Evolutionary conservation across 2,113 vertebrate genomes (phyloP).

Genomic region (Coptodon rendalli): DNA sequence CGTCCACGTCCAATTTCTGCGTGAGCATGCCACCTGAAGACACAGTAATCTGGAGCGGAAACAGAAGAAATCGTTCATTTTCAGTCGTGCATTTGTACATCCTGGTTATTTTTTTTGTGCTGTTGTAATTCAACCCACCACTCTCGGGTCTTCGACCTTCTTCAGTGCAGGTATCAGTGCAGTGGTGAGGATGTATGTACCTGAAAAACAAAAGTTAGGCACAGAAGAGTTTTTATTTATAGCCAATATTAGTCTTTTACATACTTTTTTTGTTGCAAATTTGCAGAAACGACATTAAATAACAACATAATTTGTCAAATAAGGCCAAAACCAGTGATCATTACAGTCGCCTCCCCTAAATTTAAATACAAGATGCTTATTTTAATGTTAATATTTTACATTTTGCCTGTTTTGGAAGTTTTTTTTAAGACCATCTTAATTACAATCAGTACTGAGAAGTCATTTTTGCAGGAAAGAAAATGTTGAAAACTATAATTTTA

Average conservation of each 20-base stretch:
- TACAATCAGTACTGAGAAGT: neutral
- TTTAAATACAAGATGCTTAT: neutral
- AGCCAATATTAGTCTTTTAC: neutral
- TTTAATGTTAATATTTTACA: neutral
- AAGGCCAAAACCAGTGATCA: neutral
- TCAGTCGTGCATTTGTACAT: neutral
- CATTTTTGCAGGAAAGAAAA: neutral
- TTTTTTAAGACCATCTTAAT: neutral
- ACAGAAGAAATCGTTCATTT: neutral
- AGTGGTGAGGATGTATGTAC: conserved; percentile 78
- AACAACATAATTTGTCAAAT: neutral
- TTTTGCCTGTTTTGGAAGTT: neutral
- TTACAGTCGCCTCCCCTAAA: too few relatives aligned
- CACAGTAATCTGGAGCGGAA: conserved; percentile 73
- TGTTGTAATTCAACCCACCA: conserved; percentile 65
- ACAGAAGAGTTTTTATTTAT: neutral
- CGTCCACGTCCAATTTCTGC: conserved; percentile 77
- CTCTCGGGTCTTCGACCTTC: conserved; percentile 75
- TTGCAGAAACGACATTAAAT: neutral
- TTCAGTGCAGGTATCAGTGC: conserved; percentile 76
- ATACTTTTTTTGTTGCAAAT: neutral
- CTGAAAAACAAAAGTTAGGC: conserved; percentile 43
- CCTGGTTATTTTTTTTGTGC: neutral
- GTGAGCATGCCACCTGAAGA: conserved; percentile 88
- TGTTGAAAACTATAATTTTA: neutral